Conservation (phyloP, 2,888 invertebrate species). For the Drosophila neotestacea region DNA sequence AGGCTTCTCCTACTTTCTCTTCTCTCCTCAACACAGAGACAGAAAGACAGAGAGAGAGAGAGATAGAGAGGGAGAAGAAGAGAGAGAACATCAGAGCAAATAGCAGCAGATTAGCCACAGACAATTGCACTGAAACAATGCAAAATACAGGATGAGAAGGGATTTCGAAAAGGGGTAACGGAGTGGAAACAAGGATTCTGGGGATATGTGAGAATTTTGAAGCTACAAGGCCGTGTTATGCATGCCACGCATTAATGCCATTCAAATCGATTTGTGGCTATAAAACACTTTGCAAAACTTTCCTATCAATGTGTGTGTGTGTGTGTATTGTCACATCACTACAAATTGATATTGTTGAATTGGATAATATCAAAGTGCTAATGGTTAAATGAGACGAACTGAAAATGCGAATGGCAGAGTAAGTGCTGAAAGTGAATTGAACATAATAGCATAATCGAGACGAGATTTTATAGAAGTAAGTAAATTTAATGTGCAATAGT, state of each 20-base stretch:
- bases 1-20: conserved; percentile 3
- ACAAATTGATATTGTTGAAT: conserved; percentile 45
- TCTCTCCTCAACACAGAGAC: conserved; percentile 8
- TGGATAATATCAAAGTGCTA: conserved; percentile 17
- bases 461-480: neutral
- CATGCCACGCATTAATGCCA: conserved; percentile 47
- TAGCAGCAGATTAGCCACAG: conserved; percentile 75
- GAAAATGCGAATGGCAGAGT: neutral
- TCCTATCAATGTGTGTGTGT: neutral
- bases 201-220: conserved; percentile 32
- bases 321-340: conserved; percentile 15
- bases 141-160: conserved; percentile 30
- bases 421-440: neutral
- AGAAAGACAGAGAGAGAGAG: neutral
- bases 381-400: conserved; percentile 25
- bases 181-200: neutral
- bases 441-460: neutral
- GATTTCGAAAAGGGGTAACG: neutral
- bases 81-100: conserved; percentile 53
- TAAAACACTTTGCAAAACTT: conserved; percentile 14
- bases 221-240: conserved; percentile 41
- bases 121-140: conserved; percentile 78
- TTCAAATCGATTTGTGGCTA: conserved; percentile 49
- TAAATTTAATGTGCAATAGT: neutral
- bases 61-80: neutral